Conservation (phyloP, 2,113 vertebrate species). For the Parus major region DNA sequence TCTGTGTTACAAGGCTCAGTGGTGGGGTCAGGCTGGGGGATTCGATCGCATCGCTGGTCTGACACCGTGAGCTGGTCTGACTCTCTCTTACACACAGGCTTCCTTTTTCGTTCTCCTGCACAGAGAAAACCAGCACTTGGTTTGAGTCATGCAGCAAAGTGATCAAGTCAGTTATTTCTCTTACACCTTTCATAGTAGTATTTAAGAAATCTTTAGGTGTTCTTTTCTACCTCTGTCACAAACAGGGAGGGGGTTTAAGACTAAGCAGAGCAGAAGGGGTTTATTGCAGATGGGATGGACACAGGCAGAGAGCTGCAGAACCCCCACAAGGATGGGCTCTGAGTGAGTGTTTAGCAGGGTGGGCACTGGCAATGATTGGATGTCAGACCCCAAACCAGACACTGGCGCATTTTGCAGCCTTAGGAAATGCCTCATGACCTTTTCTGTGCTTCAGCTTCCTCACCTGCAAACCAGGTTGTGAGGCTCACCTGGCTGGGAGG, state of each 20-base stretch:
- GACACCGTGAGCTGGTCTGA: conserved; percentile 91
- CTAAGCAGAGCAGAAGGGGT: neutral
- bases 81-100: conserved; percentile 88
- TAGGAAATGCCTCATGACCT: neutral
- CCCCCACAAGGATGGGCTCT: neutral
- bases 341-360: neutral
- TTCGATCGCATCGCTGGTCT: conserved; percentile 90
- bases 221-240: neutral
- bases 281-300: fast-evolving
- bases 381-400: neutral
- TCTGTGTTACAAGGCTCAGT: conserved; percentile 88
- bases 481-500: neutral
- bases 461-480: neutral
- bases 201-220: neutral
- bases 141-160: neutral
- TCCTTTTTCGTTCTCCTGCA: conserved; percentile 89
- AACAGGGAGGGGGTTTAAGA: neutral
- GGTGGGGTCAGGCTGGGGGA: conserved; percentile 81
- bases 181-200: neutral
- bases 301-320: neutral
- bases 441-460: neutral
- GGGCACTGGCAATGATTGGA: no score
- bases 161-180: neutral
- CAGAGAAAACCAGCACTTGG: neutral
- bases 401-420: neutral